These are phyloP conservation scores for Paraplagusia blochii DNA, from an alignment of 2,113 vertebrate species.

Conservation along the genomic window DNA sequence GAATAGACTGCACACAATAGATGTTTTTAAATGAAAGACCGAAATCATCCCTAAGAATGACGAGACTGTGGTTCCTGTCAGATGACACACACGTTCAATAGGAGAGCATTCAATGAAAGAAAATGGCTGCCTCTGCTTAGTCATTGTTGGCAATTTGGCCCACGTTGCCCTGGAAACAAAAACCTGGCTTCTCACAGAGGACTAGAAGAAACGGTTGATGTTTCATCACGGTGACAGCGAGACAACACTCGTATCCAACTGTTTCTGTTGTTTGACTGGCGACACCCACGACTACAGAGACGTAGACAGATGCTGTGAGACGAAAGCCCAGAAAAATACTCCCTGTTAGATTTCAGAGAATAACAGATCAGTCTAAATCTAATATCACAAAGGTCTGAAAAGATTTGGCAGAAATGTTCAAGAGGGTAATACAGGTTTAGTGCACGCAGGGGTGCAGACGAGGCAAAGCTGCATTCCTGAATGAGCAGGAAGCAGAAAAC, in stretches of 20 bases:
- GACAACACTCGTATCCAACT: constrained; percentile 46
- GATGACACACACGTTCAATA: constrained; percentile 25
- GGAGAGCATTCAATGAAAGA: constrained; percentile 65
- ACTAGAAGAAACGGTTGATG: constrained; percentile 56
- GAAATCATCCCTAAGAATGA: constrained; percentile 2
- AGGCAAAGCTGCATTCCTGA: too few species aligned
- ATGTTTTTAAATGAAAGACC: not conserved
- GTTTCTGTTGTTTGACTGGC: constrained; percentile 27
- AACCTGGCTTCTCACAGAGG: constrained; percentile 70
- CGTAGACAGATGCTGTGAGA: constrained; percentile 3
- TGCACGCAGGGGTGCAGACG: too few species aligned
- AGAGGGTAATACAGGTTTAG: too few species aligned
- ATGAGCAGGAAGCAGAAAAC: too few species aligned
- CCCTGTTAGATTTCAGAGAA: too few species aligned
- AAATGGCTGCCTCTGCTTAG: constrained; percentile 73
- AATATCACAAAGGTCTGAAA: too few species aligned
- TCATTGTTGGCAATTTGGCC: constrained; percentile 68
- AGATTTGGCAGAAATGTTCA: too few species aligned
- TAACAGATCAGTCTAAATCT: too few species aligned
- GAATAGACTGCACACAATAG: too few species aligned
- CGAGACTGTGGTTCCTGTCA: constrained; percentile 17
- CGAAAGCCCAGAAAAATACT: not conserved
- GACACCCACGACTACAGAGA: constrained; percentile 24
- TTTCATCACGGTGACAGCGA: constrained; percentile 32
- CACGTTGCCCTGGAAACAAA: constrained; percentile 75